A percentile compares a stretch with the other conserved stretches of the same genome.
Evolutionary conservation across 2,888 invertebrate species (phyloP).

Genomic region (Amblyteles armatorius): DNA sequence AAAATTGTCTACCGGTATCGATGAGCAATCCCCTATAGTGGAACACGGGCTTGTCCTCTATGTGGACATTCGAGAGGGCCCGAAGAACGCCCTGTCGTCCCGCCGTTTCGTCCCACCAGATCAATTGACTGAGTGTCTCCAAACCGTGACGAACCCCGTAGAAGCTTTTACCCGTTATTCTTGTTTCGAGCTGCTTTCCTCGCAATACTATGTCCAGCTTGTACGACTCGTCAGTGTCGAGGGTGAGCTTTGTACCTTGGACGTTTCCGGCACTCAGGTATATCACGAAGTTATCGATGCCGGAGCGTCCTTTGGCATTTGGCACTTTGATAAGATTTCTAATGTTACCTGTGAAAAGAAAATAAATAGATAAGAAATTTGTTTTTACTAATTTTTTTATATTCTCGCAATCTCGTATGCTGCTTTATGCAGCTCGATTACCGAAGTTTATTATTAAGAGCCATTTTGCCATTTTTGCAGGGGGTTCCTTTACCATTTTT

Average conservation of each 20-base stretch:
- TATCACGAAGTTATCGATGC: conserved; percentile 78
- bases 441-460: too few species aligned
- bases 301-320: conserved; percentile 78
- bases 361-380: background rate
- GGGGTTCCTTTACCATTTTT: too few species aligned
- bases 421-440: too few species aligned
- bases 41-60: conserved; percentile 92
- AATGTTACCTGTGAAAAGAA: conserved; percentile 76
- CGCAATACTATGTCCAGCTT: conserved; percentile 87
- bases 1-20: conserved; percentile 96
- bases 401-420: too few species aligned
- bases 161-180: conserved; percentile 89
- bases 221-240: conserved; percentile 92
- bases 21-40: conserved; percentile 94
- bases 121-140: conserved; percentile 92
- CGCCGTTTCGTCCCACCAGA: conserved; percentile 91
- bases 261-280: conserved; percentile 83
- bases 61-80: conserved; percentile 88
- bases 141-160: conserved; percentile 92
- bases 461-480: too few species aligned
- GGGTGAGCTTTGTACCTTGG: conserved; percentile 86
- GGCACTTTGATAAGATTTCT: conserved; percentile 78
- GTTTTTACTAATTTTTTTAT: too few species aligned
- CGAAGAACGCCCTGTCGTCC: conserved; percentile 87
- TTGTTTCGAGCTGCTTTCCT: conserved; percentile 86